Evolutionary conservation across 2,888 invertebrate species (phyloP), one percentile per base, ranked within the genome.

Genomic region (Lumbricus terrestris): DNA sequence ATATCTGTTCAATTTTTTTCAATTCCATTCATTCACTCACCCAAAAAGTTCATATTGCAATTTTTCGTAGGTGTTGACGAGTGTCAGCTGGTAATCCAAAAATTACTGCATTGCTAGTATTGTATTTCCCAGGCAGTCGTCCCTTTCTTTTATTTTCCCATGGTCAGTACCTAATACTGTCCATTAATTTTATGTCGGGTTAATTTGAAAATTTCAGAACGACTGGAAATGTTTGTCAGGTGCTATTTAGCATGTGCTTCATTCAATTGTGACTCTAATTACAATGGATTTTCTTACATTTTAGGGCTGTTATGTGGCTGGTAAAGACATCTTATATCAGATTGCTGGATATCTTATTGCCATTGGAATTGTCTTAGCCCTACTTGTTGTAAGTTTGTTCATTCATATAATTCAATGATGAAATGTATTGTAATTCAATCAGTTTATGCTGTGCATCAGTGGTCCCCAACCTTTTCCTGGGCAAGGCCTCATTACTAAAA

Each of bases 281-380:
- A n/a, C 1, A 11, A 8, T 69, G n/a, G 29, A n/a, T 69, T 69
- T n/a, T n/a, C 29, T 85, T 34, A 35, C 23, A 35, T 85, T 85
- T 34, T 37, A 92, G 92, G 92, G 92, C 35, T 92, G 92, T 88
- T 92, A 91, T 89, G 90, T 90, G 20, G 91, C 90, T 18, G 92
- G 92, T 29, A 89, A 88, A 82, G 54, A 47, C 29, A 91, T 91
- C 42, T 89, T 91, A 40, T 89, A 88, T 37, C 89, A 91, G 85
- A 89, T 90, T 35, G 88, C 92, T 15, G 91, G 91, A 15, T 92
- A 92, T 88, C 90, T 92, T 37, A 90, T 91, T n/a, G 91, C 91
- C 88, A 90, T 92, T 83, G 92, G 91, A 35, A 69, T 91, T 83
- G 91, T 91, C 82, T 90, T 92, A 54, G 91, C 91, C 34, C 33